Base-by-base conservation (phyloP, 92 coral and sea anemone genomes). In the Parazoanthus atlanticus region DNA sequence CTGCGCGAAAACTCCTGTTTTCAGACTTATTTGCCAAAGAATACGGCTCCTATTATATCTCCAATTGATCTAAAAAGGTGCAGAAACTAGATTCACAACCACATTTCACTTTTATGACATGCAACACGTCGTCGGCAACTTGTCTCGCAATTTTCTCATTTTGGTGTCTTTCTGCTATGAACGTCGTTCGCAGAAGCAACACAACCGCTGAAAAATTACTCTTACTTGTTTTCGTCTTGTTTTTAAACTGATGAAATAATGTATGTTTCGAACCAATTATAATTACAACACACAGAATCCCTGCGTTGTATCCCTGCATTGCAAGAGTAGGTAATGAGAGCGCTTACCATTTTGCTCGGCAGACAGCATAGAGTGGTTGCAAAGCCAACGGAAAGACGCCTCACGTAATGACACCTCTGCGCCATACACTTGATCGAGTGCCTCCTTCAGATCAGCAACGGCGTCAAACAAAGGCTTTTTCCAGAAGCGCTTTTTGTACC, bases 401-500 rank as follows among this genome's bases (percentile, higher is more conserved):
- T 91, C 93, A 31, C 89, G 85, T 41, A 91, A 82, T 36, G 88
- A 52, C 6, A 90, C 92, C 56, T 72, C 86, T 9, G 77, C 58
- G 28, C 93, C 93, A n/a, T 91, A 91, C 40, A 85, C 80, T 54
- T 76, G 31, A 43, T 41, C 23, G 17, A 84, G 87, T 17, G 78
- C 61, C 28, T 84, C 87, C 81, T 88, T 89, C 31, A 91, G 73
- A 36, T 88, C 93, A 30, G 41, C 61, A 36, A 91, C 81, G n/a
- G 85, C 90, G 38, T 91, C 88, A 52, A 91, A 91, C 36, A 86
- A 91, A 10, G 89, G 88, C 32, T 86, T 87, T 49, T 91, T 78
- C 93, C 93, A 91, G 79, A 41, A 91, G 36, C 93, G 90, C 47
- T 91, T 74, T 41, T 89, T 88, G 88, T 91, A 91, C 69, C 93